A percentile compares a stretch with the other conserved stretches of the same genome.
Evolutionary conservation across 2,113 vertebrate species (phyloP).

Genomic region (Neolamprologus fasciatus): DNA sequence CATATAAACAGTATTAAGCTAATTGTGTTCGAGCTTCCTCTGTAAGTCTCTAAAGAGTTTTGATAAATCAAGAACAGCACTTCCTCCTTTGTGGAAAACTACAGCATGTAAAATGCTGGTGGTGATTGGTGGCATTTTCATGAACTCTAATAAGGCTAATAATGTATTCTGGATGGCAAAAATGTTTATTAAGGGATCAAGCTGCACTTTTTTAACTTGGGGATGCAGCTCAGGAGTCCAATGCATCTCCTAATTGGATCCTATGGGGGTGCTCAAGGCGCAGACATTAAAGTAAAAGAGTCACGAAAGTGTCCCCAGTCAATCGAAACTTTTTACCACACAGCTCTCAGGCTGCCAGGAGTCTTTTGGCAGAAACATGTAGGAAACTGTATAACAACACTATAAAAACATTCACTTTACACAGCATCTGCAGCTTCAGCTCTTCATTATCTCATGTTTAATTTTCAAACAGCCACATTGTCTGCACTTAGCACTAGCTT

Average conservation of each 20-base stretch:
- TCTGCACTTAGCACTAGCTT: background rate
- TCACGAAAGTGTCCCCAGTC: background rate
- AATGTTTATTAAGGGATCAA: background rate
- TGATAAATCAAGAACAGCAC: fast-evolving
- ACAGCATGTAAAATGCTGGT: fast-evolving
- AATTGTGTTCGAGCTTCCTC: fast-evolving
- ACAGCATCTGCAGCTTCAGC: background rate
- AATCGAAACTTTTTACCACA: background rate
- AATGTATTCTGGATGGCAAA: fast-evolving
- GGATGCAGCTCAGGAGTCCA: background rate
- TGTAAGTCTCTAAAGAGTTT: background rate
- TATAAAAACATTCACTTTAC: background rate
- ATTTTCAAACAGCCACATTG: background rate
- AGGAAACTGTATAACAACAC: background rate
- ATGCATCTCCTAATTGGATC: background rate
- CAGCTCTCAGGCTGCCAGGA: background rate
- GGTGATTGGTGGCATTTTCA: background rate
- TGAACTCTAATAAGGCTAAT: background rate
- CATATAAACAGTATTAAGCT: background rate
- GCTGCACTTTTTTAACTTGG: background rate
- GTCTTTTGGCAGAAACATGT: background rate
- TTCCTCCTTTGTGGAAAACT: background rate
- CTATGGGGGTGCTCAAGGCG: fast-evolving
- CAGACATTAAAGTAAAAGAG: background rate
- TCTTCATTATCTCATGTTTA: background rate